phyloP scores from a whole-genome alignment of 2,888 invertebrate genomes.

The Anaspis maculata region DNA sequence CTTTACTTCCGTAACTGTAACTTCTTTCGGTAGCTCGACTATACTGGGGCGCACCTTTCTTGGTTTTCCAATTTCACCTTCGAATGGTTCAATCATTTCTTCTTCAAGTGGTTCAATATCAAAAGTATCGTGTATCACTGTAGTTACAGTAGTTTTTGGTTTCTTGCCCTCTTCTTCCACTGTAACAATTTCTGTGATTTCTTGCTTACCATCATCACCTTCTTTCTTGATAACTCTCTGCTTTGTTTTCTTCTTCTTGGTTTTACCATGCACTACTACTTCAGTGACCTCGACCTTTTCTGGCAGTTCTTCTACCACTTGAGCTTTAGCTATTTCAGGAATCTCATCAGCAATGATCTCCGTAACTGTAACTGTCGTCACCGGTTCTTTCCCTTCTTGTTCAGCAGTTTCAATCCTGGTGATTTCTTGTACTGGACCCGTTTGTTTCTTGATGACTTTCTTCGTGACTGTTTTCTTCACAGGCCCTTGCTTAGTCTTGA shows the following conservation, averaged over 20 bases:
- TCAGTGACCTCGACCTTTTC: slow-evolving; percentile 19
- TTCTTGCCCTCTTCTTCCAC: slow-evolving; percentile 16
- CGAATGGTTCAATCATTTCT: slow-evolving; percentile 4
- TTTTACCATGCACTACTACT: slow-evolving; percentile 14
- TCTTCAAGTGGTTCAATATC: slow-evolving; percentile 7
- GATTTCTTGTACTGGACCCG: slow-evolving; percentile 14
- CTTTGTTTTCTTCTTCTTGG: slow-evolving; percentile 26
- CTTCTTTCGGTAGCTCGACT: slow-evolving; percentile 26
- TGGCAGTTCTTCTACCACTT: slow-evolving; percentile 21
- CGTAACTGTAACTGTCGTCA: slow-evolving; percentile 29
- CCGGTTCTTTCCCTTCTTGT: slow-evolving; percentile 39
- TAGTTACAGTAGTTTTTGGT: slow-evolving; percentile 12
- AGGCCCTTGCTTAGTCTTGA: slow-evolving; percentile 13
- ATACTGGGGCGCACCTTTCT: slow-evolving; percentile 20
- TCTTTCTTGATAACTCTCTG: slow-evolving; percentile 35
- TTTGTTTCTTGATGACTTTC: slow-evolving; percentile 15
- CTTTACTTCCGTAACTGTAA: slow-evolving; percentile 22
- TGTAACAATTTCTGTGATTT: slow-evolving; percentile 22
- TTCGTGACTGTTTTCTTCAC: slow-evolving; percentile 11
- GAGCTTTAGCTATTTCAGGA: slow-evolving; percentile 17
- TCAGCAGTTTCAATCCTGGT: slow-evolving; percentile 13
- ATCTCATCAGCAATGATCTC: slow-evolving; percentile 23
- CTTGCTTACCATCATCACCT: slow-evolving; percentile 26
- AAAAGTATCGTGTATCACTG: slow-evolving; percentile 14
- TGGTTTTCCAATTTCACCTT: slow-evolving; percentile 14